Evolutionary conservation across 2,797 vertebrate species (phyloP).

Genomic region (Anabacerthia variegaticeps): DNA sequence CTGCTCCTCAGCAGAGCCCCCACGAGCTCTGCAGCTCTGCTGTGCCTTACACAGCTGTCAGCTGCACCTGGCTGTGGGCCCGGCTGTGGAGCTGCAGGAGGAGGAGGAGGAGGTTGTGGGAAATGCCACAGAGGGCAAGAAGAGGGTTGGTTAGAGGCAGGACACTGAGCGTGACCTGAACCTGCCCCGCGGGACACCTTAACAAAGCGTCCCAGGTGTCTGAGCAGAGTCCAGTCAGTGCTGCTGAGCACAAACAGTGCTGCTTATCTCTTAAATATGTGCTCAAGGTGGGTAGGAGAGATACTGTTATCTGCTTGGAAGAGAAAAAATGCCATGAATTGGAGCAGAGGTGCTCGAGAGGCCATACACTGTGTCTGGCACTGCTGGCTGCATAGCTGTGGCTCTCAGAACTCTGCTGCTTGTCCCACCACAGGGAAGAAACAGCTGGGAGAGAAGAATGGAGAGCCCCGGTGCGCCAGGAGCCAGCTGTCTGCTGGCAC

Average conservation of each 20-base stretch:
- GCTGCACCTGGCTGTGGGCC: background rate
- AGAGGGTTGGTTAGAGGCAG: background rate
- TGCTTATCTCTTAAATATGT: constrained; percentile 11
- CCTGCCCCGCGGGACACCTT: accelerated
- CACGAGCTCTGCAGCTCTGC: background rate
- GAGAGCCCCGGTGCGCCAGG: accelerated
- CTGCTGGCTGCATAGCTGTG: background rate
- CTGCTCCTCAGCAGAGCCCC: background rate
- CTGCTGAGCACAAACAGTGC: background rate
- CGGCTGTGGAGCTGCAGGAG: background rate
- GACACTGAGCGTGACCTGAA: background rate
- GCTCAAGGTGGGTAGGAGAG: background rate
- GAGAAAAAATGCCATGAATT: constrained; percentile 1
- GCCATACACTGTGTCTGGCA: background rate
- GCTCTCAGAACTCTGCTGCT: background rate
- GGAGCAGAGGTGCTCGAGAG: background rate
- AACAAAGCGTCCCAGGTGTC: background rate
- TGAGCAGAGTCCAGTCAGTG: background rate
- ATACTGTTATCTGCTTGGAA: background rate
- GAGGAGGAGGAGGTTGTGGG: accelerated
- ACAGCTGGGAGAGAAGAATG: background rate
- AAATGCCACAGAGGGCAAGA: background rate
- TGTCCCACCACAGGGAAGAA: background rate
- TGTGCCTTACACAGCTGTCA: accelerated
- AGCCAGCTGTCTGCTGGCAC: background rate